These are phyloP conservation scores for Gerris buenoi DNA, from an alignment of 1,140 invertebrate genomes.

Conservation along the genomic window DNA sequence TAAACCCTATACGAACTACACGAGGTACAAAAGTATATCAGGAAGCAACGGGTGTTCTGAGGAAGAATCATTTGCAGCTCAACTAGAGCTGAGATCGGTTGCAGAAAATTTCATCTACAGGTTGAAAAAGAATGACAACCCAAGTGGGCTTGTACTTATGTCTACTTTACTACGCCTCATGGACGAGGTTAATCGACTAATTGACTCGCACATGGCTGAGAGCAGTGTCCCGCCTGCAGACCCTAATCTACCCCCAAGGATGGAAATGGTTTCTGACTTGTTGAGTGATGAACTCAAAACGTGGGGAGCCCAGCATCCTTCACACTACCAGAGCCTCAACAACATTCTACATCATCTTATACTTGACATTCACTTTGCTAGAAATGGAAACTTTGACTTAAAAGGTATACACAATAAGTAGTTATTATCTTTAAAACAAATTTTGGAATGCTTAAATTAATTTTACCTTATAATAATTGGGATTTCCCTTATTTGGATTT, in stretches of 20 bases:
- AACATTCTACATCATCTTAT: background rate
- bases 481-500: too few species aligned
- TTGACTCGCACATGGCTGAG: background rate
- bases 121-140: background rate
- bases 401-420: too few species aligned
- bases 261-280: background rate
- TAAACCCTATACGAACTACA: background rate
- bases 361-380: background rate
- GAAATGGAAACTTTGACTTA: background rate
- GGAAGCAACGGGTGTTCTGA: background rate
- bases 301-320: background rate
- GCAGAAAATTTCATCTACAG: background rate
- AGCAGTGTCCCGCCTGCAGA: background rate
- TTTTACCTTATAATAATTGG: too few species aligned
- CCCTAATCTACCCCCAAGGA: background rate
- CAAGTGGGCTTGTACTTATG: background rate
- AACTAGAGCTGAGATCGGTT: slow-evolving; percentile 1
- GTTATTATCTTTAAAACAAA: too few species aligned
- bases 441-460: too few species aligned
- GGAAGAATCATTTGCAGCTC: background rate
- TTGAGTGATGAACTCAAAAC: background rate
- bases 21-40: background rate
- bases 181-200: background rate
- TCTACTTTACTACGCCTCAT: background rate
- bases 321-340: background rate